Conservation (phyloP, 2,113 vertebrate species). For the Marmota monax region DNA sequence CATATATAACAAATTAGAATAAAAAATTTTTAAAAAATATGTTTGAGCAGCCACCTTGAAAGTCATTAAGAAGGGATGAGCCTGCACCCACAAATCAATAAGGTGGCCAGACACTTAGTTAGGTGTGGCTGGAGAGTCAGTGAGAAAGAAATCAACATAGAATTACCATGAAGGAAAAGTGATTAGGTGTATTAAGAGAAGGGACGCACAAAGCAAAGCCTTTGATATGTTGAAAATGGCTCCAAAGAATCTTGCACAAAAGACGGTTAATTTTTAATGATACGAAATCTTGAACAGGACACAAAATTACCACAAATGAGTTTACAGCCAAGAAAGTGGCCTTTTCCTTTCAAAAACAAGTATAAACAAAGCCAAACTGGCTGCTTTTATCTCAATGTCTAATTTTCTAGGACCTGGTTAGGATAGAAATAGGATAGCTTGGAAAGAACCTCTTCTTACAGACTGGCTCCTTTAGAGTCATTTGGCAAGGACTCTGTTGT, state of each 20-base stretch:
- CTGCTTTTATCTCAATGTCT: background rate
- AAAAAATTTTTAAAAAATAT: too few species aligned
- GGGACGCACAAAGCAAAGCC: background rate
- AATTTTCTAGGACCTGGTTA: background rate
- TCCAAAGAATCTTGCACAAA: background rate
- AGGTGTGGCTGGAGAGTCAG: rapidly evolving
- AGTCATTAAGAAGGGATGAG: background rate
- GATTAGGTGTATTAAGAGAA: background rate
- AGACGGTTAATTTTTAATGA: constrained; percentile 32
- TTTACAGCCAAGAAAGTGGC: background rate
- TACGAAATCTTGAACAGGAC: background rate
- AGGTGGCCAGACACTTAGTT: background rate
- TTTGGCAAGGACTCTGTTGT: background rate
- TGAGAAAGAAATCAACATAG: background rate
- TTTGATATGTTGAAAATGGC: background rate
- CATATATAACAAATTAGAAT: too few species aligned
- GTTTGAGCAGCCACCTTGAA: background rate
- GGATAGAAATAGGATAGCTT: background rate
- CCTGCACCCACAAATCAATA: background rate
- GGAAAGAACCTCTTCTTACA: background rate
- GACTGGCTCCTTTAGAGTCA: background rate
- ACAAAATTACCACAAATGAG: constrained; percentile 14
- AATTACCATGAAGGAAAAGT: background rate
- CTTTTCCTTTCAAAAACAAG: constrained; percentile 45
- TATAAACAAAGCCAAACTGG: constrained; percentile 2